Percentiles rank a stretch among this genome's conserved stretches.
These are phyloP conservation scores for Yoshiicerus persimilis DNA, from an alignment of 1,140 invertebrate species.

Conservation along the genomic window DNA sequence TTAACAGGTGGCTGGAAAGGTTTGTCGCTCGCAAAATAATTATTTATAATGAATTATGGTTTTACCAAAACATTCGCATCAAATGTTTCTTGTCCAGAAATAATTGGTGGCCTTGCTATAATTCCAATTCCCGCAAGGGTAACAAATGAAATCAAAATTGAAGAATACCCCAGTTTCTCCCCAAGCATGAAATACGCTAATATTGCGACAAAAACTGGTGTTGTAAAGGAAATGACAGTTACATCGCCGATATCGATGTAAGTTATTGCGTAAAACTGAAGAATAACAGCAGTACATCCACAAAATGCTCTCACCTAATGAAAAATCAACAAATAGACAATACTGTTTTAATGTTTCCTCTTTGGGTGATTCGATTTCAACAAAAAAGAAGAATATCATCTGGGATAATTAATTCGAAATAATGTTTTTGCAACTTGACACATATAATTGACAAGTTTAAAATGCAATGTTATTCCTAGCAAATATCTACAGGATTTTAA, in stretches of 20 bases:
- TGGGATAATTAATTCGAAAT: neutral
- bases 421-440: neutral
- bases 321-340: no score
- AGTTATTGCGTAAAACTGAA: slow-evolving; percentile 36
- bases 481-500: no score
- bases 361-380: neutral
- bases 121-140: slow-evolving; percentile 28
- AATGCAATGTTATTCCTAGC: neutral
- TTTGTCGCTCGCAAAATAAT: no score
- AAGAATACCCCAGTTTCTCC: neutral
- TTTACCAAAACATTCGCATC: slow-evolving; percentile 10
- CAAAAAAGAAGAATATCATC: neutral
- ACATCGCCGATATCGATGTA: slow-evolving; percentile 52
- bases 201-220: neutral
- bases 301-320: slow-evolving; percentile 24
- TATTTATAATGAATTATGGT: neutral
- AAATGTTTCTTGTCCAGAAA: slow-evolving; percentile 17
- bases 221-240: slow-evolving; percentile 71
- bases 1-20: no score
- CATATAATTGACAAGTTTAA: no score
- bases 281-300: slow-evolving; percentile 26
- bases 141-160: slow-evolving; percentile 26
- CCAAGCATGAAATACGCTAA: neutral
- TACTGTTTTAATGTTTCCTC: neutral
- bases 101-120: slow-evolving; percentile 38